Evolutionary conservation across 2,113 vertebrate species (phyloP).

Genomic region (Blennius ocellaris): DNA sequence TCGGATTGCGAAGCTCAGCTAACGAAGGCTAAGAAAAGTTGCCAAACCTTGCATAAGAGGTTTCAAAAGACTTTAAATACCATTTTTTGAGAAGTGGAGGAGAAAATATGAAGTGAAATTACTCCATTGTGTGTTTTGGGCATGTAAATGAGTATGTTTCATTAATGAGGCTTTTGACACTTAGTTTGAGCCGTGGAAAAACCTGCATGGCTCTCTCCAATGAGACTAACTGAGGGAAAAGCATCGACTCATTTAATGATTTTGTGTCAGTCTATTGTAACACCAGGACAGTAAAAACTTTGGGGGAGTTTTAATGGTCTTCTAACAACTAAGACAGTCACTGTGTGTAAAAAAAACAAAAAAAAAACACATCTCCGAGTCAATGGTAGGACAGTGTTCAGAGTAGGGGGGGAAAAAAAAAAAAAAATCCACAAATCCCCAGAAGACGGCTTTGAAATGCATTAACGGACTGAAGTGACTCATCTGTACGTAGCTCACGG

Average conservation of each 20-base stretch:
- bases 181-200: constrained; percentile 3
- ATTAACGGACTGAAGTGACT: constrained; percentile 26
- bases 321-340: constrained; percentile 1
- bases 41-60: no score
- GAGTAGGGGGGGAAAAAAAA: not conserved
- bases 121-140: no score
- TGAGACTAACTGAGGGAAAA: constrained; percentile 27
- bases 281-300: not conserved
- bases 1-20: no score
- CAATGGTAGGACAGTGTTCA: constrained; percentile 1
- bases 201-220: not conserved
- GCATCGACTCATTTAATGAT: constrained; percentile 24
- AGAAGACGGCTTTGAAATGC: constrained; percentile 1
- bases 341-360: constrained; percentile 18
- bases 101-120: no score
- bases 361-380: not conserved
- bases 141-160: not conserved
- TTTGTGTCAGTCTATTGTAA: constrained; percentile 15
- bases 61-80: no score
- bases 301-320: constrained; percentile 6
- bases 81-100: no score
- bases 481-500: constrained; percentile 40
- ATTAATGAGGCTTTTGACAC: not conserved
- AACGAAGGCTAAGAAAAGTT: no score
- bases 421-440: constrained; percentile 1